phyloP scores from a whole-genome alignment of 2,888 invertebrate genomes.

The Eupithecia subfuscata region DNA sequence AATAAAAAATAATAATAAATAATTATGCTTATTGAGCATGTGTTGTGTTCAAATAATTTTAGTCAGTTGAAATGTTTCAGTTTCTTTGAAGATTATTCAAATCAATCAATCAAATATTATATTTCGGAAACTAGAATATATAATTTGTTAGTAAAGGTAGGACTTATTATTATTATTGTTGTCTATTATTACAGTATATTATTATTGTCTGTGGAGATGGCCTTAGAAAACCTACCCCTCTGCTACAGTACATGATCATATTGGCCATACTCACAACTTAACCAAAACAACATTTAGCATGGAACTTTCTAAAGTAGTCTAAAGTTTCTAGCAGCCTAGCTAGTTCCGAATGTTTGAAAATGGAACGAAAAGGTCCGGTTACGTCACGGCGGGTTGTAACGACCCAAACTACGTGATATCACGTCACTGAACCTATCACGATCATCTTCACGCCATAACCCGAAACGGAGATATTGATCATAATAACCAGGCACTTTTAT shows the following conservation, averaged over 20 bases:
- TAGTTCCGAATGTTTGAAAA: not conserved
- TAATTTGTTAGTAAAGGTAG: too few species aligned
- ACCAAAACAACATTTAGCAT: not conserved
- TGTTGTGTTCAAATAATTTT: too few species aligned
- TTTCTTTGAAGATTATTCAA: too few species aligned
- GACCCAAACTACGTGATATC: constrained; percentile 16
- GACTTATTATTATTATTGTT: too few species aligned
- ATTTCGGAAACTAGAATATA: too few species aligned
- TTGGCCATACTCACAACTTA: not conserved
- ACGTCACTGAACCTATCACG: constrained; percentile 50
- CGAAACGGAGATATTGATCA: constrained; percentile 34
- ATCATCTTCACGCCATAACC: constrained; percentile 54
- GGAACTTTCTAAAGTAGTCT: not conserved
- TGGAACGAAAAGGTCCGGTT: not conserved
- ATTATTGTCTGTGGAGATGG: too few species aligned
- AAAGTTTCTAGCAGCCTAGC: not conserved
- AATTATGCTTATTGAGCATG: too few species aligned
- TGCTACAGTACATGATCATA: not conserved
- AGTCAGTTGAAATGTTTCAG: too few species aligned
- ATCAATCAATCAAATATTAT: too few species aligned
- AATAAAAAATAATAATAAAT: too few species aligned
- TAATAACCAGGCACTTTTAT: constrained; percentile 25
- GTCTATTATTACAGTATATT: too few species aligned
- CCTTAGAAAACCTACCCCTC: too few species aligned
- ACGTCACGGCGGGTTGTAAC: constrained; percentile 1